Percentiles rank a stretch among this genome's conserved stretches.
These are phyloP conservation scores for Seladonia tumulorum DNA, from an alignment of 2,888 invertebrate species.

Conservation along the genomic window DNA sequence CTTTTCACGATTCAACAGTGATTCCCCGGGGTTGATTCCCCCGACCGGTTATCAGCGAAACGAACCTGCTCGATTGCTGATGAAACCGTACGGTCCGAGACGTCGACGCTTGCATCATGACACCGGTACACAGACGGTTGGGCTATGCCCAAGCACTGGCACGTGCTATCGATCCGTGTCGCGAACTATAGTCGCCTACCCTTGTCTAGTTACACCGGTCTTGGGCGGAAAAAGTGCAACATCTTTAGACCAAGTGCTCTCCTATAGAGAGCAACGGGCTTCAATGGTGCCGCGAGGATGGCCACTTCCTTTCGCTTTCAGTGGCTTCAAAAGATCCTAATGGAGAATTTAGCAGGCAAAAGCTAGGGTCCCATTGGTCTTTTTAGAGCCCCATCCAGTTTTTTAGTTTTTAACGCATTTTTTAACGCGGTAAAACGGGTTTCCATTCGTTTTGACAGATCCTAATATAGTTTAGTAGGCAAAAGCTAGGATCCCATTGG, in stretches of 20 bases:
- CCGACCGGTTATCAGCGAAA: constrained; percentile 29
- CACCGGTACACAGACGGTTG: constrained; percentile 5
- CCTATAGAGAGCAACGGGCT: background rate
- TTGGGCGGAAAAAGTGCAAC: background rate
- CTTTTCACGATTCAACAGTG: constrained; percentile 19
- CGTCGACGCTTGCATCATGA: constrained; percentile 59
- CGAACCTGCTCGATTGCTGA: constrained; percentile 47
- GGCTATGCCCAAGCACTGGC: background rate
- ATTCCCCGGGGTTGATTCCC: constrained; percentile 33
- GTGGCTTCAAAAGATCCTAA: too few relatives aligned
- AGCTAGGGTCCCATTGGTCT: too few relatives aligned
- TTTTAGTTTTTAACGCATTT: too few relatives aligned
- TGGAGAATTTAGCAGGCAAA: background rate
- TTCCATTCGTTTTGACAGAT: background rate
- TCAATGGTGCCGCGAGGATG: background rate
- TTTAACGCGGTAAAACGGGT: background rate
- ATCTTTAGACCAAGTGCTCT: background rate
- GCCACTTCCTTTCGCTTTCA: background rate
- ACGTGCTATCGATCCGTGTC: constrained; percentile 3
- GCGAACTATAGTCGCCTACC: background rate
- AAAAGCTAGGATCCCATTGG: too few relatives aligned
- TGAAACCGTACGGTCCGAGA: constrained; percentile 45
- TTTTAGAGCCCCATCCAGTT: too few relatives aligned
- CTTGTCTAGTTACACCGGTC: background rate
- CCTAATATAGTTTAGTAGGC: too few relatives aligned